Conservation (phyloP, 2,113 vertebrate genomes). For the Gallinago jamesoni region DNA sequence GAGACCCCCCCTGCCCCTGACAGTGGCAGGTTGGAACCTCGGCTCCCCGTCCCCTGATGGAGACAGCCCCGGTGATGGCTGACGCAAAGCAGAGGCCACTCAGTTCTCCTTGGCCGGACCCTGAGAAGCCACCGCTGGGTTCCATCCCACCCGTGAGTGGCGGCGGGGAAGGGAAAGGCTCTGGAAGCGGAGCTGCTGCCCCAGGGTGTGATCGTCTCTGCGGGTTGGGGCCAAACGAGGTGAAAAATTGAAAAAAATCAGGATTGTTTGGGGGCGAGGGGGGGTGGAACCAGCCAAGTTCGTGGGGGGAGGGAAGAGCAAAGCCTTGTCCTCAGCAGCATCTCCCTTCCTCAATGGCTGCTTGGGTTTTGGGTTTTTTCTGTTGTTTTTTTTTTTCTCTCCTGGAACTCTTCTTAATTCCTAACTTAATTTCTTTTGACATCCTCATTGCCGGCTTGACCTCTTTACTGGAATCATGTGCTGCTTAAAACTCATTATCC, state of each 20-base stretch:
- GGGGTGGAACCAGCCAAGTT: not conserved
- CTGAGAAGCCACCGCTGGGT: not conserved
- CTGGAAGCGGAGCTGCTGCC: not conserved
- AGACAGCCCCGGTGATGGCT: fast-evolving
- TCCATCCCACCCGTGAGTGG: fast-evolving
- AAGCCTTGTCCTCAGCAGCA: not conserved
- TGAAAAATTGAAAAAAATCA: not conserved
- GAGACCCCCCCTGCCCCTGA: not conserved
- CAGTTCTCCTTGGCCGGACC: fast-evolving
- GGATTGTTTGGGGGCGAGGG: not conserved
- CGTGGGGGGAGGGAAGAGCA: not conserved
- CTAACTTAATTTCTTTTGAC: slow-evolving; percentile 73
- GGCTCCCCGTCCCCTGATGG: fast-evolving
- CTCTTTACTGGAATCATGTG: slow-evolving; percentile 67
- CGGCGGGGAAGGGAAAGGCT: not conserved
- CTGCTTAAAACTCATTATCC: slow-evolving; percentile 75
- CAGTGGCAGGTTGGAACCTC: fast-evolving
- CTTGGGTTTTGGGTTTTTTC: too few relatives aligned
- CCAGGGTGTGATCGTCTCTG: not conserved
- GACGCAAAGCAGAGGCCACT: not conserved
- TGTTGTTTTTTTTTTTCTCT: not conserved
- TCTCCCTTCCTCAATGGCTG: not conserved
- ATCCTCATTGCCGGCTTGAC: slow-evolving; percentile 67
- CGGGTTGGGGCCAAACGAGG: not conserved
- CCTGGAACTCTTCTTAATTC: slow-evolving; percentile 55